These are phyloP conservation scores for Pomatostomus ruficeps DNA, from an alignment of 2,113 vertebrate genomes.

Conservation along the genomic window DNA sequence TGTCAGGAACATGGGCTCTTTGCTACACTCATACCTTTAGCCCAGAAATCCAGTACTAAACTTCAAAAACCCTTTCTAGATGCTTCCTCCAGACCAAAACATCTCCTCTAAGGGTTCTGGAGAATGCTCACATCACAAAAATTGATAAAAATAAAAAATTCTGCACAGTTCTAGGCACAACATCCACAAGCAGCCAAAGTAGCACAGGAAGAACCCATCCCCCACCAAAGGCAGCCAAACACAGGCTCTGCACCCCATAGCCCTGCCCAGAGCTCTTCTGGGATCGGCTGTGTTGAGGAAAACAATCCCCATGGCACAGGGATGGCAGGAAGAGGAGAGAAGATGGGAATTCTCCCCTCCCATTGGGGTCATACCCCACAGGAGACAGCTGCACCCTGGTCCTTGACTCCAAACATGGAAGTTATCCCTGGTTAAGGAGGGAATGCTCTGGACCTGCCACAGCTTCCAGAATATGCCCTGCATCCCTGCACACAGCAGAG, in stretches of 20 bases:
- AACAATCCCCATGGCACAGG: not conserved
- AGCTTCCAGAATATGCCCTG: not conserved
- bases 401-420: not conserved
- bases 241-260: not conserved
- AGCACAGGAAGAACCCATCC: not conserved
- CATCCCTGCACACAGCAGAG: not conserved
- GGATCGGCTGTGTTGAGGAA: not conserved
- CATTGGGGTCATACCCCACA: not conserved
- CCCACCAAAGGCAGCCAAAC: not conserved
- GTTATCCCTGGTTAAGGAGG: no score
- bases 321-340: not conserved
- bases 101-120: not conserved
- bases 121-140: not conserved
- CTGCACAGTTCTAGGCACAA: not conserved
- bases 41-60: not conserved
- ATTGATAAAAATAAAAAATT: not conserved
- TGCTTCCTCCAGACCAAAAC: not conserved
- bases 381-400: not conserved
- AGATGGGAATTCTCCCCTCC: not conserved
- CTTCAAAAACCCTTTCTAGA: not conserved
- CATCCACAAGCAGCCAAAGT: not conserved
- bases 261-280: not conserved
- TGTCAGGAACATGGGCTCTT: not conserved
- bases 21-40: not conserved
- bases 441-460: not conserved